Evolutionary conservation across 2,113 vertebrate genomes (phyloP).

Genomic region (Prunella fulvescens): DNA sequence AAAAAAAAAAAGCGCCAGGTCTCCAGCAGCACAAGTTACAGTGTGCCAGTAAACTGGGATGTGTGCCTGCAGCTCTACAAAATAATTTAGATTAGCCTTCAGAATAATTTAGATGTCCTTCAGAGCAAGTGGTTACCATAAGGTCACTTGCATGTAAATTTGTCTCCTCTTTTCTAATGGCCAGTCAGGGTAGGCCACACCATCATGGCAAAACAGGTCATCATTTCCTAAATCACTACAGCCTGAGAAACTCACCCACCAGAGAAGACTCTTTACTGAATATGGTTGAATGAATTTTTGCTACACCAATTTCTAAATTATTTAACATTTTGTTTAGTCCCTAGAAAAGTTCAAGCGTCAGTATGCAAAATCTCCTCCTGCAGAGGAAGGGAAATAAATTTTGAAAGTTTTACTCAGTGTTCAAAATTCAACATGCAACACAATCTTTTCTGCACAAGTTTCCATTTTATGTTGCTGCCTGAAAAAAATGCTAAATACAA

Average conservation of each 20-base stretch:
- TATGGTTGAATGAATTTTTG: not conserved
- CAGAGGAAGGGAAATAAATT: not conserved
- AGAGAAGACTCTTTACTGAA: not conserved
- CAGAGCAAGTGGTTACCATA: not conserved
- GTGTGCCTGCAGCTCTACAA: not conserved
- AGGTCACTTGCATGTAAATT: not conserved
- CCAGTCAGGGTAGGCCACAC: not conserved
- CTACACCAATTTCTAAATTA: not conserved
- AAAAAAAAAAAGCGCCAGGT: not conserved
- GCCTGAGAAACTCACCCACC: not conserved
- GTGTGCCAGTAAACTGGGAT: not conserved
- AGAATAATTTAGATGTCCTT: not conserved
- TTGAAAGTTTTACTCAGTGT: not conserved
- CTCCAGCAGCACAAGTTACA: not conserved
- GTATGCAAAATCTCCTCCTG: not conserved
- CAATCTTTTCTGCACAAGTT: not conserved
- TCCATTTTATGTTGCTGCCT: not conserved
- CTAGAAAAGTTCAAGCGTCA: not conserved
- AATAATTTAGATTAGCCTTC: not conserved
- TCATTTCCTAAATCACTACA: not conserved
- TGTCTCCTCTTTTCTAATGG: not conserved
- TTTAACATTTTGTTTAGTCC: not conserved
- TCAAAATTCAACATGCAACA: not conserved
- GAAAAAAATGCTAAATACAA: not conserved
- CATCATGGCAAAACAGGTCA: not conserved